Base-by-base conservation (phyloP, 2,113 vertebrate genomes). In the Pomatorhinus ruficollis region DNA sequence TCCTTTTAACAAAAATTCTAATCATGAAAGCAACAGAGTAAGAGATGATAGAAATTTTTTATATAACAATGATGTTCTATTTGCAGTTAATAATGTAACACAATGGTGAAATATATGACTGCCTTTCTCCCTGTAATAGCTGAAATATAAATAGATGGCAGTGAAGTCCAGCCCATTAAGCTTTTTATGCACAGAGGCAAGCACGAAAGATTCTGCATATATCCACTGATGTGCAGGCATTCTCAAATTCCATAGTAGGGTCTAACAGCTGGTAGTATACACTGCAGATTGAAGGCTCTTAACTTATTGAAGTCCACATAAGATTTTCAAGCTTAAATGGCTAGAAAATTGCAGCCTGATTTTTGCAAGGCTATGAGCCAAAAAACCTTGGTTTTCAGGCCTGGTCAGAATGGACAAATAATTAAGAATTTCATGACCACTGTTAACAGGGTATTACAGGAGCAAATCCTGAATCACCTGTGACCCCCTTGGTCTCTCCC, bases 1-100 rank as follows among this genome's bases (percentile, higher is more conserved):
- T 79, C 40, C 42, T 81, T 89, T 78, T 85, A 94, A 95, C 89
- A 66, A 86, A 91, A 95, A 88, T 22, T 61, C 31, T 33, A 69
- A 76, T 79, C 1, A 79, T 70, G 74, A 86, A 90, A 64, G 65
- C 53, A 85, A 63, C 35, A 35, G 74, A 78, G 33, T 56, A 70
- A 79, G 27, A 74, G 18, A 64, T 27, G 5, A 70, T 44, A 90
- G 44, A 91, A 61, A 31, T 83, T 91, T 93, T 93, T 72, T 37
- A 39, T 60, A 16, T 45, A 35, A 45, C 5, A 88, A 52, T 37
- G 10, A n/a, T 40, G 13, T 68, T 74, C 24, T 83, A 60, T 83
- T 92, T 94, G 17, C 53, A 52, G 33, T 82, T 85, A 80, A 35
- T 83, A 90, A 37, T 68, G 15, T 85, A 63, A 75, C 23, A 45